Base-by-base conservation (phyloP, 1,140 invertebrate species). In the Dreissena rostriformis region DNA sequence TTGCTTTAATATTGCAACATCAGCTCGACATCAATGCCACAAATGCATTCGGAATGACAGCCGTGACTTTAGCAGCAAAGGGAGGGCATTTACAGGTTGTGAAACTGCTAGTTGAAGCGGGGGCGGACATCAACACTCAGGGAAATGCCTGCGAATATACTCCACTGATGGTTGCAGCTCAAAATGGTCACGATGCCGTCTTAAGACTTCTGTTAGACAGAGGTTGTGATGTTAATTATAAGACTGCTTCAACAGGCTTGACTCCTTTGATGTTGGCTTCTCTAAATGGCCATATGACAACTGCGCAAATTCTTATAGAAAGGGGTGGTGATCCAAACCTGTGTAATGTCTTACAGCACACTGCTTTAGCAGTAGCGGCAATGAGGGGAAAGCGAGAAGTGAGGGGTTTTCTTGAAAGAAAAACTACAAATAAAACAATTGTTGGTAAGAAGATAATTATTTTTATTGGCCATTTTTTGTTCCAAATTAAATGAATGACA, bases 251-350 rank as follows among this genome's bases (percentile, higher is more conserved):
- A 6, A 91, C 90, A 24, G 90, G 91, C 11, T 65, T 92, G 0
- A 92, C 90, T 0, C 88, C 92, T 15, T 87, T 94, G 19, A 94
- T 93, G 93, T 77, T 92, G 26, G 92, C 93, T 17, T 93, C 93
- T 8, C 65, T 92, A 22, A 93, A 93, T 88, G 93, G 93, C 73
- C 93, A 94, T 86, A 92, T 92, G 90, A 93, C 90, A 11, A 93
- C 92, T 8, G 92, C 91, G 0, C 92, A 94, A 85, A 91, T 93
- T 57, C 86, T 94, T 12, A 90, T 94, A 65, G 93, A 93, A 75
- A 86, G 90, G 76, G 92, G 92, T 22, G 89, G 90, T 29, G 91
- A 93, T 85, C 91, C 92, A 0, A 93, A 93, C 81, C 72, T 91
- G 19, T 90, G 82, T 0, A 91, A 93, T 82, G 90, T 91, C 2